Evolutionary conservation across 1,140 invertebrate species (phyloP).

Genomic region (Megalopta genalis): DNA sequence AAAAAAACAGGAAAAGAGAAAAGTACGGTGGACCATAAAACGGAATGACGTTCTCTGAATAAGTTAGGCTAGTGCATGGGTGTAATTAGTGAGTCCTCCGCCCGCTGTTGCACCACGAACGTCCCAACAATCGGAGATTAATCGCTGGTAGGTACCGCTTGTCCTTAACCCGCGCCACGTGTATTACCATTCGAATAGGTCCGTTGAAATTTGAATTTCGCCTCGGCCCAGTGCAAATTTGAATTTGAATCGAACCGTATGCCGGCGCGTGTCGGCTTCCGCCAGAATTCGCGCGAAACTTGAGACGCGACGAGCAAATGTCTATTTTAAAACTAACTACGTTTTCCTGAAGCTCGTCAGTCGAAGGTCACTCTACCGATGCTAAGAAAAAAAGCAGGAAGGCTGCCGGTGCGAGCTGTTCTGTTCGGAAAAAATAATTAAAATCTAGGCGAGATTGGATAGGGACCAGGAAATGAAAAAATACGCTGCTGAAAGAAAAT

Average conservation of each 20-base stretch:
- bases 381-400: neutral
- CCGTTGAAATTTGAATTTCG: conserved; percentile 8
- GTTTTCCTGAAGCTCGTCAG: conserved; percentile 11
- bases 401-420: too few species aligned
- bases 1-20: neutral
- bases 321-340: conserved; percentile 35
- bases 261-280: conserved; percentile 33
- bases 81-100: neutral
- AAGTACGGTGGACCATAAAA: neutral
- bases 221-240: neutral
- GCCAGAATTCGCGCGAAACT: conserved; percentile 40
- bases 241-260: conserved; percentile 14
- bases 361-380: conserved; percentile 28
- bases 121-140: neutral
- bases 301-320: conserved; percentile 34
- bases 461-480: neutral
- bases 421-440: neutral
- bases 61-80: neutral
- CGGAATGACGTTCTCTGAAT: neutral
- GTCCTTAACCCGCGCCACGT: neutral
- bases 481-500: neutral
- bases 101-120: too few species aligned
- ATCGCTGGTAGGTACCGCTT: neutral
- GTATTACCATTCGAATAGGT: neutral
- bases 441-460: neutral